phyloP scores from a whole-genome alignment of 2,797 vertebrate genomes.

The Falco concolor region DNA sequence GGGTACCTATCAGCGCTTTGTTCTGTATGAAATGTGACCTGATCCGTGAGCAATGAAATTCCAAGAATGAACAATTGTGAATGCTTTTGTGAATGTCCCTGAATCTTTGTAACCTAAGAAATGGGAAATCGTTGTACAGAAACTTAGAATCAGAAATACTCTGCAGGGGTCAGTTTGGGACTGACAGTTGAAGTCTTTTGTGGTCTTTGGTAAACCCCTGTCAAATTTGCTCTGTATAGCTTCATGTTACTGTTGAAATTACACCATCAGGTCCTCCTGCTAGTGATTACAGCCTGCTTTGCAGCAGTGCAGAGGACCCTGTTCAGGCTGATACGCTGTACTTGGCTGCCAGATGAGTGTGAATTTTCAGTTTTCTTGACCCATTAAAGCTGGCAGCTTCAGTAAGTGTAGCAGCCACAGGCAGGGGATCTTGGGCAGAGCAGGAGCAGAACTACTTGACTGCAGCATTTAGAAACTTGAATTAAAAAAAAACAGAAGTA shows the following conservation, averaged over 20 bases:
- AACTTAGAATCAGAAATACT: not conserved
- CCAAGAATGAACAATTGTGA: not conserved
- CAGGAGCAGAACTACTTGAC: not conserved
- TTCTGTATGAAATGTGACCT: not conserved
- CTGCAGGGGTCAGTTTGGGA: not conserved
- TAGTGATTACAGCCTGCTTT: not conserved
- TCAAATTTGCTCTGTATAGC: not conserved
- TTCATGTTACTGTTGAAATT: not conserved
- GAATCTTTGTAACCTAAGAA: not conserved
- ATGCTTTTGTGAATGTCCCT: not conserved
- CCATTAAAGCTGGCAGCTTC: not conserved
- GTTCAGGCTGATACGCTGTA: not conserved
- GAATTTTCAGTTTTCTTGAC: not conserved
- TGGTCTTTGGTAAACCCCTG: not conserved
- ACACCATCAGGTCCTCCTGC: not conserved
- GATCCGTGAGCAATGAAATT: not conserved
- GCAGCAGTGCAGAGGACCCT: not conserved
- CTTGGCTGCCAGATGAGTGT: not conserved
- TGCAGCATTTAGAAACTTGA: not conserved
- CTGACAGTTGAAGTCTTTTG: not conserved
- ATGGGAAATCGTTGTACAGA: not conserved
- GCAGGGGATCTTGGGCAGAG: not conserved
- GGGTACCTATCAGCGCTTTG: not conserved
- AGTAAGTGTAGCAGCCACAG: not conserved
- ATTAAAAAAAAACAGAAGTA: not conserved